phyloP scores from a whole-genome alignment of 2,113 vertebrate species.

The Melanostigma gelatinosum region DNA sequence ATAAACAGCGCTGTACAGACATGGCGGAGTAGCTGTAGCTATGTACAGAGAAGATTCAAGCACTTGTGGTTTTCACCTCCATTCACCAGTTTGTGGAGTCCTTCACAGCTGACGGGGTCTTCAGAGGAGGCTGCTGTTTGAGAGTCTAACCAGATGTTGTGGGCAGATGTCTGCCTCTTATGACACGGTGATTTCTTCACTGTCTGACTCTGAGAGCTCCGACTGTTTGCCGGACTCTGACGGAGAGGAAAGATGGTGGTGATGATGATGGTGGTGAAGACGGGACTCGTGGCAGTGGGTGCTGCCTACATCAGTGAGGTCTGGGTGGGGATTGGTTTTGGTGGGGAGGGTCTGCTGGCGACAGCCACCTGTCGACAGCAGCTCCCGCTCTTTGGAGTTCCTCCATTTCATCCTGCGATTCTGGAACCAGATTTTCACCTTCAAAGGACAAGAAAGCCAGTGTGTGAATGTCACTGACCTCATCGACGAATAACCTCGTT shows the following conservation, averaged over 20 bases:
- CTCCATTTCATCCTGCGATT: conserved; percentile 99
- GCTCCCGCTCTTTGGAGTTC: conserved; percentile 97
- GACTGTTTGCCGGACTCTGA: conserved; percentile 90
- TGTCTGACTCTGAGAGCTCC: conserved; percentile 91
- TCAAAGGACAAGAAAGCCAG: not conserved
- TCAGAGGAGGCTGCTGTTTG: not conserved
- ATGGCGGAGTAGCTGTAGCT: conserved; percentile 44
- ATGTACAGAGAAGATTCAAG: conserved; percentile 19
- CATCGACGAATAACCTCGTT: not conserved
- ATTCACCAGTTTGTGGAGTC: not conserved
- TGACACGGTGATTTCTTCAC: conserved; percentile 94
- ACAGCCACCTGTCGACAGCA: conserved; percentile 94
- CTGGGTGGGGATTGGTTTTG: conserved; percentile 96
- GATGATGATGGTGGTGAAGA: conserved; percentile 8
- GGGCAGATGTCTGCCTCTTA: conserved; percentile 61
- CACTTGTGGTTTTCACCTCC: conserved; percentile 14
- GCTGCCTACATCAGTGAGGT: conserved; percentile 95
- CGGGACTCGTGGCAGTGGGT: conserved; percentile 78
- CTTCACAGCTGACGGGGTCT: not conserved
- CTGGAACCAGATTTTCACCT: conserved; percentile 99
- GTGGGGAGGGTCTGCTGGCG: conserved; percentile 97
- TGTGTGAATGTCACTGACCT: not conserved
- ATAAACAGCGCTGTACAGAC: conserved; percentile 62
- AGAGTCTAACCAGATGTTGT: not conserved
- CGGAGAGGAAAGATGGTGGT: conserved; percentile 73